These are phyloP conservation scores for Zaprionus ornatus DNA, from an alignment of 1,140 invertebrate genomes.

Conservation along the genomic window DNA sequence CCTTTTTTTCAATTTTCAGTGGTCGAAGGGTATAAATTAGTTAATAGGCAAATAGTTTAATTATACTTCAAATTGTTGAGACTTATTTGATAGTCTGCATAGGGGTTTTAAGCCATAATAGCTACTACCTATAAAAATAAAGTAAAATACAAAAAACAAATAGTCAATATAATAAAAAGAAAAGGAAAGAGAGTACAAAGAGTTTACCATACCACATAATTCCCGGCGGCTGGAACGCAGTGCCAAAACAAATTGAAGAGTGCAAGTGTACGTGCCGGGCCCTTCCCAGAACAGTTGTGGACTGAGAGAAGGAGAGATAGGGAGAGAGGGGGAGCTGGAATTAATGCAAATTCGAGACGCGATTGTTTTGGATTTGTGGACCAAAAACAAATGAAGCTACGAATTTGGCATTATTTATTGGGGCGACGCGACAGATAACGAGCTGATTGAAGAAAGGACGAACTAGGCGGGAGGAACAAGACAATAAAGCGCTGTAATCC, in stretches of 20 bases:
- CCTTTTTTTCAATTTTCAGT: too few relatives aligned
- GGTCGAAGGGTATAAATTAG: too few relatives aligned
- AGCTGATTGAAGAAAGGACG: slow-evolving; percentile 30
- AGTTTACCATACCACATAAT: background rate
- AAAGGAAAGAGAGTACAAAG: too few relatives aligned
- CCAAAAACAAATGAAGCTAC: slow-evolving; percentile 39
- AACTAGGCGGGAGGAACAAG: slow-evolving; percentile 6
- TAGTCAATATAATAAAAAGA: background rate
- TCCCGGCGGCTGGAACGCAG: background rate
- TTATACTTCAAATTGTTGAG: too few relatives aligned
- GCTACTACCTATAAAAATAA: background rate
- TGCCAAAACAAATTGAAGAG: slow-evolving; percentile 22
- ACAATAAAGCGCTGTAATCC: slow-evolving; percentile 76
- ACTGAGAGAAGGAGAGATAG: background rate
- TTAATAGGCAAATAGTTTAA: too few relatives aligned
- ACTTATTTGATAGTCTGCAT: background rate
- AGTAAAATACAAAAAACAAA: background rate
- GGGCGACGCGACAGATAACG: slow-evolving; percentile 43
- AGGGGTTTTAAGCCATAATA: background rate
- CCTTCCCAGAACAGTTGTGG: background rate
- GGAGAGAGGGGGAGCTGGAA: slow-evolving; percentile 4
- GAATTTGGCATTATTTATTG: slow-evolving; percentile 52
- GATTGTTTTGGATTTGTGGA: slow-evolving; percentile 43
- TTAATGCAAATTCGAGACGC: slow-evolving; percentile 48
- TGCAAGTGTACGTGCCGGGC: slow-evolving; percentile 26